These are phyloP conservation scores for Drosophila affinis DNA, from an alignment of 2,888 invertebrate genomes.

Conservation along the genomic window DNA sequence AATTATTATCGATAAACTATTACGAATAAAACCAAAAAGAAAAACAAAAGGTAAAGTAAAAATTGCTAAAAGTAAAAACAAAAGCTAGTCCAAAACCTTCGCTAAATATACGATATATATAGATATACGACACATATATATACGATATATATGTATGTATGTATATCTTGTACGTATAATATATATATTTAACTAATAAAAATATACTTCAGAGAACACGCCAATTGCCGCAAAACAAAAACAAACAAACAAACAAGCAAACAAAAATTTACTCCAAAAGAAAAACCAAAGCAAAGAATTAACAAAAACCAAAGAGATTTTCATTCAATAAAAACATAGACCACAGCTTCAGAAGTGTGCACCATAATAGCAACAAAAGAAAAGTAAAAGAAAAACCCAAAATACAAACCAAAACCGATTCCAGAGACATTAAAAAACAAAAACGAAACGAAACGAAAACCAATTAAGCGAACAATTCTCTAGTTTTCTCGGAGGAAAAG, in stretches of 20 bases:
- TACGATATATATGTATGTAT: neutral
- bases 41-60: conserved; percentile 46
- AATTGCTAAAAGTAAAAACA: conserved; percentile 54
- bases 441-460: conserved; percentile 28
- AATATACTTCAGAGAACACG: conserved; percentile 56
- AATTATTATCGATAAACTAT: conserved; percentile 62
- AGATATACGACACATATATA: conserved; percentile 32
- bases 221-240: conserved; percentile 61
- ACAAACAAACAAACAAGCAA: conserved; percentile 12
- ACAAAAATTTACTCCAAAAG: conserved; percentile 53
- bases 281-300: conserved; percentile 37
- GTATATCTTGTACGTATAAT: neutral
- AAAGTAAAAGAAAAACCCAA: conserved; percentile 20
- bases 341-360: conserved; percentile 78
- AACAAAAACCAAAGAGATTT: conserved; percentile 35
- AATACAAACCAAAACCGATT: conserved; percentile 24
- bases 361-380: conserved; percentile 59
- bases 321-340: conserved; percentile 41
- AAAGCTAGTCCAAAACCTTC: conserved; percentile 76
- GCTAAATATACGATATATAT: conserved; percentile 40
- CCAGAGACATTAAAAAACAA: conserved; percentile 23
- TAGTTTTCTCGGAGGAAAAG: conserved; percentile 31
- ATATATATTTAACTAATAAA: conserved; percentile 46
- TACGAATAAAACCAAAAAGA: conserved; percentile 38
- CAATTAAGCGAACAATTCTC: conserved; percentile 48